Base-by-base conservation (phyloP, 2,888 invertebrate species). In the Cheilosia vulpina region DNA sequence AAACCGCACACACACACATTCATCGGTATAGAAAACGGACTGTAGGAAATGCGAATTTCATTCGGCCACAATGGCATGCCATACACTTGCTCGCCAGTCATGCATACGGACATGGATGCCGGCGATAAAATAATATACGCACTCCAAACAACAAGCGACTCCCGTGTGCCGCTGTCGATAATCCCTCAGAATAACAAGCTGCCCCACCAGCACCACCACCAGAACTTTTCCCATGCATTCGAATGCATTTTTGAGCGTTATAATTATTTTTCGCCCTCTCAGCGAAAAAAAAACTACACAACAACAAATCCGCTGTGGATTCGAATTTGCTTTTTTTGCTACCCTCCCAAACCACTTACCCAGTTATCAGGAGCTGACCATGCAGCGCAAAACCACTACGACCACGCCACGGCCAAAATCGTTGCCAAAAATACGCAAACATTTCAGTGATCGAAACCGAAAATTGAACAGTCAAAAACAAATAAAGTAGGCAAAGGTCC, bases 371-470 rank as follows among this genome's bases (percentile, higher is more conserved):
- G 43, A 76, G 45, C 66, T 75, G 65, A 66, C 58, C 43, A 73
- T 79, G 65, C 73, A 73, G 50, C 63, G 55, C 31, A 34, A 68
- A 38, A 50, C 79, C 73, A 72, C 72, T 57, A n/a, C 58, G 60
- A 27, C 43, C n/a, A 43, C 21, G 17, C 45, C 31, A 27, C 27
- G 80, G 62, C 85, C 71, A 72, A 85, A 52, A 85, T 77, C 75
- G 75, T 80, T 85, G 57, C 81, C 81, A 63, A 77, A 85, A 85
- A 85, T 85, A 76, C 77, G 76, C 85, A 85, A 85, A 81, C 81
- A 85, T 81, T 85, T 85, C 76, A 72, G 76, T 77, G 85, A 81
- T 85, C 85, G 85, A 85, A 85, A 85, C 81, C 85, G 72, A 85
- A 85, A 85, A 85, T 85, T 77, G 85, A 81, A 85, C 85, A 81